phyloP scores from a whole-genome alignment of 2,113 vertebrate genomes.

The Panthera leo region DNA sequence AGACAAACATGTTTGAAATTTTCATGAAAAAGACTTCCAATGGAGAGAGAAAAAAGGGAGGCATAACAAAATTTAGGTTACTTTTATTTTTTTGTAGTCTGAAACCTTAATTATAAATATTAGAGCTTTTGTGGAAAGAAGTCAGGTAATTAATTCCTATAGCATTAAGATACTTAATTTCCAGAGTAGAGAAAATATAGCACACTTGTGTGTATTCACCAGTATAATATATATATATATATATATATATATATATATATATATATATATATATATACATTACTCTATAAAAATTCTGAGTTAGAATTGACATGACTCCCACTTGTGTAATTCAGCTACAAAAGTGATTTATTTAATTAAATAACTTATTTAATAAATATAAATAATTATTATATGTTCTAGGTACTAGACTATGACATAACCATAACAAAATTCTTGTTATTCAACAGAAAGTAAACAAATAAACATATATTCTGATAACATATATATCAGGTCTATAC shows the following conservation, averaged over 20 bases:
- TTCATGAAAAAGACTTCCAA: background rate
- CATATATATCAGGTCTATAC: background rate
- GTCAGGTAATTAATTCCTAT: conserved; percentile 5
- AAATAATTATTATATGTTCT: background rate
- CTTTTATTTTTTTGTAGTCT: background rate
- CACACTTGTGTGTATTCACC: background rate
- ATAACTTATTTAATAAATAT: background rate
- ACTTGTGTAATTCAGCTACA: background rate
- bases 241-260: too few species aligned
- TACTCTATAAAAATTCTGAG: background rate
- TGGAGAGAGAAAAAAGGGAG: background rate
- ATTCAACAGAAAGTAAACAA: background rate
- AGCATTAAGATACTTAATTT: background rate
- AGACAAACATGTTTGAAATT: background rate
- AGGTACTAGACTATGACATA: background rate
- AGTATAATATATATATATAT: background rate
- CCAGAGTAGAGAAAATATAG: background rate
- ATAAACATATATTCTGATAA: background rate
- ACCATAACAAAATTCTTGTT: background rate
- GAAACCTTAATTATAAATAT: background rate
- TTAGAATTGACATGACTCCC: background rate
- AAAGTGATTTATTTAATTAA: background rate
- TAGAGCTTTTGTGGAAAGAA: background rate
- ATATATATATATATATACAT: too few species aligned
- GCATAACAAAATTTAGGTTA: background rate